Conservation (phyloP, 2,797 vertebrate species). For the Pseudopleuronectes americanus region DNA sequence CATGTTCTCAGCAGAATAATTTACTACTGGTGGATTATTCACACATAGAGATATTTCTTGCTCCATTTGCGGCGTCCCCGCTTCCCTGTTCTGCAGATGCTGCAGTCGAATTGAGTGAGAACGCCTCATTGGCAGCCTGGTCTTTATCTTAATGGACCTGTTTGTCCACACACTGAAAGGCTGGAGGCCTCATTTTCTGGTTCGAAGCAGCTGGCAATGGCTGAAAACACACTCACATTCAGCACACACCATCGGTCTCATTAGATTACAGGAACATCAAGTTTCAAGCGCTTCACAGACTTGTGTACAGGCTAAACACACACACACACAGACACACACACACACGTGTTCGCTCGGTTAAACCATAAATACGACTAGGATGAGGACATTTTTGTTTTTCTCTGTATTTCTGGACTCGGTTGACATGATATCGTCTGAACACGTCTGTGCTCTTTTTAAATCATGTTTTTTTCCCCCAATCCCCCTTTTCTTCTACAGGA, state of each 20-base stretch:
- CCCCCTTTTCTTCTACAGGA: constrained; percentile 81
- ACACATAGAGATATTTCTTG: constrained; percentile 49
- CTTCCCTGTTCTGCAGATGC: constrained; percentile 26
- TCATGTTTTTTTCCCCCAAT: background rate
- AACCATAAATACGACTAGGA: constrained; percentile 15
- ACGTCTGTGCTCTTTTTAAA: background rate
- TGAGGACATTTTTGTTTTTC: constrained; percentile 18
- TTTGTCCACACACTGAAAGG: constrained; percentile 66
- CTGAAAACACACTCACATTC: constrained; percentile 44
- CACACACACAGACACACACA: background rate
- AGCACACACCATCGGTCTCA: constrained; percentile 44
- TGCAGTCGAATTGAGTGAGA: constrained; percentile 25
- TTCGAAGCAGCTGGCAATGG: constrained; percentile 45
- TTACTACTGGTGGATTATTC: constrained; percentile 43
- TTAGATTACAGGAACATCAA: constrained; percentile 60
- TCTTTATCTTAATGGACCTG: constrained; percentile 66
- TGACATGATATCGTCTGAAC: background rate
- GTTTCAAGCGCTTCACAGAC: constrained; percentile 43
- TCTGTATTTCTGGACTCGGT: constrained; percentile 21
- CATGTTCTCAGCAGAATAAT: constrained; percentile 14
- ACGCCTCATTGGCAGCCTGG: constrained; percentile 46
- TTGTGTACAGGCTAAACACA: constrained; percentile 4
- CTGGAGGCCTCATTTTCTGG: constrained; percentile 58
- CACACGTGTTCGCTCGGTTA: background rate
- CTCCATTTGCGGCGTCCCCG: constrained; percentile 55